Evolutionary conservation across 2,888 invertebrate species (phyloP).

Genomic region (Andrena trimmerana): DNA sequence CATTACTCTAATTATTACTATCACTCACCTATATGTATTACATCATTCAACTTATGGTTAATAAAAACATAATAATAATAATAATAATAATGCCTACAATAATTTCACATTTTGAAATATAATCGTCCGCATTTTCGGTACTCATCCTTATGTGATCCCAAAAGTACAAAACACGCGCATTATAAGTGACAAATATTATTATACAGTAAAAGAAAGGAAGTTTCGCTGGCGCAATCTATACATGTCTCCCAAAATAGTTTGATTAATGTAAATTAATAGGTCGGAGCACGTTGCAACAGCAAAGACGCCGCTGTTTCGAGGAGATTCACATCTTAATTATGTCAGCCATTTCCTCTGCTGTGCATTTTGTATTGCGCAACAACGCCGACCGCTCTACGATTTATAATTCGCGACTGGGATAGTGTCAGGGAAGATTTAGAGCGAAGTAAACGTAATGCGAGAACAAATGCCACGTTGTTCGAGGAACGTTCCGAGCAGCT

Average conservation of each 20-base stretch:
- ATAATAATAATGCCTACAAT: too few relatives aligned
- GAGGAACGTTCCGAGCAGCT: conserved; percentile 24
- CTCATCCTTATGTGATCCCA: too few relatives aligned
- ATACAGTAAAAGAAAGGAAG: not conserved
- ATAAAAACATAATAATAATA: too few relatives aligned
- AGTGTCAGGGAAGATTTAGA: conserved; percentile 50
- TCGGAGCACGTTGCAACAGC: not conserved
- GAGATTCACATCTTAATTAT: conserved; percentile 60
- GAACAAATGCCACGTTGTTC: conserved; percentile 38
- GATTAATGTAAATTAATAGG: conserved; percentile 37
- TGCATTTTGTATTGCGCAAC: conserved; percentile 46
- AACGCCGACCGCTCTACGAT: conserved; percentile 39
- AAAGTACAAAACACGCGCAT: too few relatives aligned
- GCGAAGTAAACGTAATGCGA: conserved; percentile 40
- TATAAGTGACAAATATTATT: conserved; percentile 5
- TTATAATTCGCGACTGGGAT: conserved; percentile 42
- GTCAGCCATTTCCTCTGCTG: conserved; percentile 40
- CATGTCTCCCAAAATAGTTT: conserved; percentile 34
- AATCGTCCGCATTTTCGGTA: too few relatives aligned
- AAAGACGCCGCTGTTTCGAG: not conserved
- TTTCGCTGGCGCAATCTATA: conserved; percentile 6
- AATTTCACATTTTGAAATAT: too few relatives aligned
- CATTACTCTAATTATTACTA: too few relatives aligned
- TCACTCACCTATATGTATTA: too few relatives aligned
- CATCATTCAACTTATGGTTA: too few relatives aligned